Evolutionary conservation across 2,797 vertebrate genomes (phyloP), one percentile per base, ranked within the genome.

Genomic region (Gambusia yucatana): DNA sequence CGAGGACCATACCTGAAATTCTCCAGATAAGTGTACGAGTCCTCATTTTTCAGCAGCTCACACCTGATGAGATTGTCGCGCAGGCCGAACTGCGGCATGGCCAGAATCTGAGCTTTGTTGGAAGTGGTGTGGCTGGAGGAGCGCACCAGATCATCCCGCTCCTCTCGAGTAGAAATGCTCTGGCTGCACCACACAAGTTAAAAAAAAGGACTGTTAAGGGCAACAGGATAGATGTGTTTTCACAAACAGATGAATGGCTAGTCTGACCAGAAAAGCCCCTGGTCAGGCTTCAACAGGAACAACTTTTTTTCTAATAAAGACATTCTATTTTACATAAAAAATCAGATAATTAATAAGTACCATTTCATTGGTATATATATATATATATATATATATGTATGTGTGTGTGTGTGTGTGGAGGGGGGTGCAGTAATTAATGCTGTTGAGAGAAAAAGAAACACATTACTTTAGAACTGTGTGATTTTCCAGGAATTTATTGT

Each of bases 41-140:
- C 96, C 91, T 99, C 97, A 77, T 95, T 97, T 87, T 97, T 98
- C 41, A 96, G 79, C 20, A 99, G 96, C 83, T 97, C 96, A 85
- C 97, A 98, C 84, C 86, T 97, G 88, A 99, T 96, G 20, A 99
- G 95, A 69, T 97, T 98, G 85, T 99, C 98, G 67, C 98, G 95
- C 13, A 98, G 92, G 86, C 91, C 90, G 22, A 97, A 97, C 90
- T 97, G 96, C 0, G 97, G 96, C 92, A 98, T 95, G 76, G 96
- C 88, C 67, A 97, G 92, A 80, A 97, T 96, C 28, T 96, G 97
- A 65, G 95, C 95, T 90, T 97, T 96, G 90, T 97, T 96, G 0
- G 96, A 94, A 1, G 94, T 85, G 22, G 95, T 96, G 84, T 96
- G 84, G 7, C 89, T 95, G 55, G 96, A 97, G 4, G 95, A 96